Percentiles rank a stretch among this genome's conserved stretches.
Conservation (phyloP, 2,113 vertebrate species). For the Thomomys bottae region DNA sequence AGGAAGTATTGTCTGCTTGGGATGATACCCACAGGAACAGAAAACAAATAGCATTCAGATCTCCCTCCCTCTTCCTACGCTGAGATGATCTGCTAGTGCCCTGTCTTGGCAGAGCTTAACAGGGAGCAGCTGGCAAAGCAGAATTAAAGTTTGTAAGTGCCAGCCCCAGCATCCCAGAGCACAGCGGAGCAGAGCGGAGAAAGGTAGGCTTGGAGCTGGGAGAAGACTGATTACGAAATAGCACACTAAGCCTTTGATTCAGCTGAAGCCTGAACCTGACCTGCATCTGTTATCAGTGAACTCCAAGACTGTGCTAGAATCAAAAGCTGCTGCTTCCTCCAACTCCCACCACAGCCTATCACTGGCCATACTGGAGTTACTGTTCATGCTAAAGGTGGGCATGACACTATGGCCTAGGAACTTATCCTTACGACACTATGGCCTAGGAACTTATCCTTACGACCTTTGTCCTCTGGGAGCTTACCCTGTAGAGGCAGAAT, state of each 20-base stretch:
- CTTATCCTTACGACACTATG: too few species aligned
- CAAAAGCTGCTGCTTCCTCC: background rate
- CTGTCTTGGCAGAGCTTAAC: background rate
- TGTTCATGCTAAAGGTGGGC: background rate
- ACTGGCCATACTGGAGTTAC: background rate
- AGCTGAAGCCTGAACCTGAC: background rate
- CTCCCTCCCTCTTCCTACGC: too few species aligned
- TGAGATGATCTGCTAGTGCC: background rate
- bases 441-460: background rate
- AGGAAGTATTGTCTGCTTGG: background rate
- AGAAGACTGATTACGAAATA: background rate
- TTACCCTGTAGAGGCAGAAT: background rate
- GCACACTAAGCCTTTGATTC: background rate
- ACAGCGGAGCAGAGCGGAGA: background rate
- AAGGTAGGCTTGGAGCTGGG: background rate
- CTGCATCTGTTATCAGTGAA: background rate
- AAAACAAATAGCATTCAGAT: background rate
- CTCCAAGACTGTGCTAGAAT: background rate
- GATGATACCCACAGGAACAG: background rate
- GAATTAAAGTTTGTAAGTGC: background rate
- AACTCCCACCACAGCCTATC: background rate
- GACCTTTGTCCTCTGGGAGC: background rate
- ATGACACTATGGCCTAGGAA: background rate
- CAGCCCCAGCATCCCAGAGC: background rate
- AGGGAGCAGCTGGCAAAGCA: constrained; percentile 12